A percentile compares a stretch with the other conserved stretches of the same genome.
Evolutionary conservation across 2,113 vertebrate genomes (phyloP).

Genomic region (Pongo pygmaeus): DNA sequence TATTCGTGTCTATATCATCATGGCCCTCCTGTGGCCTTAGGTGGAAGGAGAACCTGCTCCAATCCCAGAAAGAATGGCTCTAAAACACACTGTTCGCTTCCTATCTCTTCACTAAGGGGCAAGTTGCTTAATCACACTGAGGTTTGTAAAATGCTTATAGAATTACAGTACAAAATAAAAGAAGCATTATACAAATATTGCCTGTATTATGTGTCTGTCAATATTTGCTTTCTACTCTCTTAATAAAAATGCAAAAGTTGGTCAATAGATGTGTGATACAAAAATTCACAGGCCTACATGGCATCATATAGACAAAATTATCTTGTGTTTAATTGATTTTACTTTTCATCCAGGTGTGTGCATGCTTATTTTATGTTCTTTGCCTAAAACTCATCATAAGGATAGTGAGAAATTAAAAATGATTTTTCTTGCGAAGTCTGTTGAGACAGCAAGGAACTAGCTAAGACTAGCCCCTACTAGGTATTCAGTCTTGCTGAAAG

Average conservation of each 20-base stretch:
- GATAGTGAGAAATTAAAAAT: neutral
- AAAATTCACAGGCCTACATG: neutral
- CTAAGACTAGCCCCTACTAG: accelerated
- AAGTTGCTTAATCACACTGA: too few relatives aligned
- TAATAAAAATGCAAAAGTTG: neutral
- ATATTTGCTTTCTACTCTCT: neutral
- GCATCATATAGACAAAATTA: too few relatives aligned
- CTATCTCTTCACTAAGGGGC: neutral
- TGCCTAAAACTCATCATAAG: neutral
- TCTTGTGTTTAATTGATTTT: neutral
- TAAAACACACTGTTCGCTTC: accelerated
- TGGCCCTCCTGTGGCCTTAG: neutral
- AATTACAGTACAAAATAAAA: neutral
- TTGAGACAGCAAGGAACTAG: accelerated
- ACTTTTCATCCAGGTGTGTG: neutral
- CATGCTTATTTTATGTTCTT: neutral
- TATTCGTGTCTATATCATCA: accelerated
- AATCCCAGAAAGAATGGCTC: neutral
- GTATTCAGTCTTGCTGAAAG: accelerated
- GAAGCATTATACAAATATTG: too few relatives aligned
- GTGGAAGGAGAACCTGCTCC: neutral
- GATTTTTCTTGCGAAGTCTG: neutral
- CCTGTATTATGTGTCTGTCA: neutral
- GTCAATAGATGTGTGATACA: neutral
- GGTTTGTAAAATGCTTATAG: neutral